A percentile compares a stretch with the other conserved stretches of the same genome.
Evolutionary conservation across 2,113 vertebrate species (phyloP).

Genomic region (Octodon degus): DNA sequence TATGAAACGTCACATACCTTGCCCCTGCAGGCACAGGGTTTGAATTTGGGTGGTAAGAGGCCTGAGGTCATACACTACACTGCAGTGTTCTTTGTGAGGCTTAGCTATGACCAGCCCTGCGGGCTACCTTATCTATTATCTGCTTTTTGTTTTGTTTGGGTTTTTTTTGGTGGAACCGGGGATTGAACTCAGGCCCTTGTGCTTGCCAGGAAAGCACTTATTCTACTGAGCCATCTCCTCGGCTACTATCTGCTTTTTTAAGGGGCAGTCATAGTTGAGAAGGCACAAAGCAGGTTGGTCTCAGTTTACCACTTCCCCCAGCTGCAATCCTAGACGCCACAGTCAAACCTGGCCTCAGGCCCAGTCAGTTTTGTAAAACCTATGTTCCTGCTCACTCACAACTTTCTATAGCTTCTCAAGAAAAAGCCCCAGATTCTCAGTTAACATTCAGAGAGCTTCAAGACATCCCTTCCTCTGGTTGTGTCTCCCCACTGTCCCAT

Average conservation of each 20-base stretch:
- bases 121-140: neutral
- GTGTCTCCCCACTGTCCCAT: neutral
- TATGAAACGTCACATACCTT: neutral
- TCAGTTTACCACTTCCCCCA: neutral
- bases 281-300: neutral
- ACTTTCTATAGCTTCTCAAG: neutral
- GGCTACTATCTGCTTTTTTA: neutral
- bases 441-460: neutral
- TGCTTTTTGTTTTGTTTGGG: neutral
- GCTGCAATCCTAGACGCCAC: neutral
- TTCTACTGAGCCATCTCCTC: too few relatives aligned
- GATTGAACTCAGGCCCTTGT: too few relatives aligned
- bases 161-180: too few relatives aligned
- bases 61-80: neutral
- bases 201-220: too few relatives aligned
- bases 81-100: neutral
- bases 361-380: neutral
- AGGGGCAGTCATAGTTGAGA: neutral
- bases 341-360: neutral
- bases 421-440: neutral
- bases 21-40: neutral
- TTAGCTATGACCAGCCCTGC: neutral
- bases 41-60: neutral
- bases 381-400: neutral
- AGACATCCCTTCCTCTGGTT: neutral